Evolutionary conservation across 2,113 vertebrate species (phyloP).

Genomic region (Pseudopipra pipra): DNA sequence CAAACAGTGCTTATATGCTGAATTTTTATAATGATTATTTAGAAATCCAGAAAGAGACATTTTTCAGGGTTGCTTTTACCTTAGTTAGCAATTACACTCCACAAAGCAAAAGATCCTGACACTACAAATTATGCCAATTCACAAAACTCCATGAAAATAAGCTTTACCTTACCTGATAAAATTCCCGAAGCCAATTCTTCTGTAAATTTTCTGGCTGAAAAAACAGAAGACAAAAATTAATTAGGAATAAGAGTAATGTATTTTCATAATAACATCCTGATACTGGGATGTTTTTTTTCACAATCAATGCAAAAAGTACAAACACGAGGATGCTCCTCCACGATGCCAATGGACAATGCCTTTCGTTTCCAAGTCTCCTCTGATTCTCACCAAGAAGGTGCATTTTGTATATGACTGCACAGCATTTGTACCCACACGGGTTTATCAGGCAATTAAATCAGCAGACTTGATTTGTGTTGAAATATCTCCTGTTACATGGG

Average conservation of each 20-base stretch:
- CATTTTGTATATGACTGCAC: accelerated
- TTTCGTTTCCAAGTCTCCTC: accelerated
- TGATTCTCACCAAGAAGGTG: background rate
- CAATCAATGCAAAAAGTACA: background rate
- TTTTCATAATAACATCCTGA: background rate
- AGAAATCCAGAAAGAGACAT: background rate
- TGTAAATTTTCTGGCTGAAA: conserved; percentile 67
- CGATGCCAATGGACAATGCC: accelerated
- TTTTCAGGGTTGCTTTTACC: background rate
- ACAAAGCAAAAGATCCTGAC: background rate
- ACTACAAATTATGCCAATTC: background rate
- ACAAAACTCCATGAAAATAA: background rate
- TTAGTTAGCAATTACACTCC: background rate
- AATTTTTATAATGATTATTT: background rate
- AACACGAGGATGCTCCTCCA: background rate
- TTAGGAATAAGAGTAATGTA: background rate
- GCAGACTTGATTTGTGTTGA: accelerated
- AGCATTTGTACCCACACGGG: accelerated
- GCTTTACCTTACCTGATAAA: conserved; percentile 54
- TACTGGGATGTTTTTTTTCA: background rate
- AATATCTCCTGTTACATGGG: accelerated
- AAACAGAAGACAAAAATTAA: background rate
- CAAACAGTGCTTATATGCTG: background rate
- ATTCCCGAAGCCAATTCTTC: conserved; percentile 68
- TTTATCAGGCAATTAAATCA: background rate